These are phyloP conservation scores for Oryzias sinensis DNA, from an alignment of 2,797 vertebrate genomes.

Conservation along the genomic window DNA sequence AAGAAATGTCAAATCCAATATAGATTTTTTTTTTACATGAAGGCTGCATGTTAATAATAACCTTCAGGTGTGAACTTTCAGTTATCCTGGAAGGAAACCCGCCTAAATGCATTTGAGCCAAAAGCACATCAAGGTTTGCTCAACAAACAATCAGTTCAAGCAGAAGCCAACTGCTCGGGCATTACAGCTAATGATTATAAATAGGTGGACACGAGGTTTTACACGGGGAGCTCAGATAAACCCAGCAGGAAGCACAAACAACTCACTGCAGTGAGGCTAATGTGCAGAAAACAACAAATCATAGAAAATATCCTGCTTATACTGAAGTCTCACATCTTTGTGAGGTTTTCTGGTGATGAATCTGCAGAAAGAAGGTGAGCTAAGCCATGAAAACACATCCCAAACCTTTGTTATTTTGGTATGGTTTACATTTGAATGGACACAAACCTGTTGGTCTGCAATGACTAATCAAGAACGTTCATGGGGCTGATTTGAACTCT, in stretches of 20 bases:
- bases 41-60: slow-evolving; percentile 13
- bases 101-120: slow-evolving; percentile 43
- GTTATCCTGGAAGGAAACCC: slow-evolving; percentile 22
- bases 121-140: slow-evolving; percentile 23
- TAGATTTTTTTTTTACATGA: not conserved
- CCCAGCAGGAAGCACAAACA: slow-evolving; percentile 54
- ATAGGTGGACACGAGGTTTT: slow-evolving; percentile 49
- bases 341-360: slow-evolving; percentile 35
- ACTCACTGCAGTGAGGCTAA: slow-evolving; percentile 24
- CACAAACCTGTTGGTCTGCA: too few species aligned
- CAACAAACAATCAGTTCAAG: slow-evolving; percentile 50
- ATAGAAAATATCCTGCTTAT: slow-evolving; percentile 24
- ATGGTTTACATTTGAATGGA: too few species aligned
- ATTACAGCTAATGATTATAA: slow-evolving; percentile 56
- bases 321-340: slow-evolving; percentile 23
- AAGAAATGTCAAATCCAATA: not conserved
- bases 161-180: slow-evolving; percentile 47
- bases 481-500: too few species aligned
- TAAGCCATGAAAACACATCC: slow-evolving; percentile 6
- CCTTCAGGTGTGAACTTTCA: slow-evolving; percentile 3
- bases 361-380: slow-evolving; percentile 23
- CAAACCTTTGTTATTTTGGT: too few species aligned
- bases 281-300: slow-evolving; percentile 43
- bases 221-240: slow-evolving; percentile 46
- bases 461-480: too few species aligned